Evolutionary conservation across 2,797 vertebrate species (phyloP), one percentile per base, ranked within the genome.

Genomic region (Delichon dasypus): DNA sequence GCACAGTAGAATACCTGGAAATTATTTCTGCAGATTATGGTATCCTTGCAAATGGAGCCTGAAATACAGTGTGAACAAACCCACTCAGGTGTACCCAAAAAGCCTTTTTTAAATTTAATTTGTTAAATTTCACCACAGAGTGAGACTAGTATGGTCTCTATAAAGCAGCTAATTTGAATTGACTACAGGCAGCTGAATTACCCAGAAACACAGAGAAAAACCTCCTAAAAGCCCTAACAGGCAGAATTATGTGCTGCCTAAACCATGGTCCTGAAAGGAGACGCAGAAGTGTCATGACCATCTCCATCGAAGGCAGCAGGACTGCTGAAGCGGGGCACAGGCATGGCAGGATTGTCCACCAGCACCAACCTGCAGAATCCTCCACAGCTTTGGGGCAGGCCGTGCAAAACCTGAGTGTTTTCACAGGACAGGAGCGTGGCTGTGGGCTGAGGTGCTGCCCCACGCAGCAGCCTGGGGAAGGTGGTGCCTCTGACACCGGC

Each of bases 221-320:
- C 4, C 47, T 72, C 11, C 27, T 36, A 20, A 79, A 84, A 87
- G 5, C 11, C n/a, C 16, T 34, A 48, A 29, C 6, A n/a, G n/a
- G n/a, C n/a, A 32, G 42, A 80, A 65, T 44, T n/a, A 9, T 7
- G 17, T 5, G 13, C 47, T 55, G 3, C 44, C 47, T 48, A 65
- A 72, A 8, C n/a, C 14, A 1, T 0, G 13, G 19, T 47, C 34
- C 40, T 58, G 60, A 60, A 79, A 81, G 48, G 66, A 53, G 6
- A 5, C 5, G 2, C 9, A 18, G 51, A 82, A 11, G 6, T 57
- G 32, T 26, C 0, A 0, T 18, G 47, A 30, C 5, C 38, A 6
- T 58, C 77, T 64, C 47, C 44, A 30, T 7, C 0, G 0, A 32
- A 72, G 15, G 7, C 40, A 23, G 5, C 2, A 3, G 29, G 14